Conservation (phyloP, 2,888 invertebrate species). For the Notodonta dromedarius region DNA sequence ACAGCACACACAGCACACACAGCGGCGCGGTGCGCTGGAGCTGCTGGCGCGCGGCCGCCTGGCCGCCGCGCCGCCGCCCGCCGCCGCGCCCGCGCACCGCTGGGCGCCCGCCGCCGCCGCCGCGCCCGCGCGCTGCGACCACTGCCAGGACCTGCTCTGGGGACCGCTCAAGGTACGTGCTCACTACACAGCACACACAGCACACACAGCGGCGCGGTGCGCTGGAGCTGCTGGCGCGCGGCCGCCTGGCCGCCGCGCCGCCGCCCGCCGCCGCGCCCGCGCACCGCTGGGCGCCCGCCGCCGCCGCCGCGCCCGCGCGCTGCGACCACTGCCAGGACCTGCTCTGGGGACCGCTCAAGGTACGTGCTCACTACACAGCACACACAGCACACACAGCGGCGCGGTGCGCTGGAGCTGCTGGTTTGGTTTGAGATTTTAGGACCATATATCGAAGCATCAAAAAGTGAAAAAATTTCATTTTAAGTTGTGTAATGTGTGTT, state of each 20-base stretch:
- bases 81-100: constrained; percentile 83
- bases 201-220: constrained; percentile 92
- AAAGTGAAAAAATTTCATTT: too few species aligned
- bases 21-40: constrained; percentile 95
- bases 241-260: constrained; percentile 92
- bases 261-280: constrained; percentile 88
- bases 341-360: constrained; percentile 96
- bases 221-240: constrained; percentile 94
- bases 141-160: constrained; percentile 95
- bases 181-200: not conserved
- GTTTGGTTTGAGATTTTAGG: too few species aligned
- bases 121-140: constrained; percentile 96
- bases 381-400: constrained; percentile 85
- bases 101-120: constrained; percentile 69
- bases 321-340: constrained; percentile 96
- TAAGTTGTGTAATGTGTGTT: not conserved
- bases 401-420: constrained; percentile 95
- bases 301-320: constrained; percentile 92
- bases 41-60: constrained; percentile 94
- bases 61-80: constrained; percentile 91
- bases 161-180: constrained; percentile 91
- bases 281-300: constrained; percentile 40
- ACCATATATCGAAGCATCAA: too few species aligned
- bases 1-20: constrained; percentile 52
- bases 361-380: constrained; percentile 41